phyloP scores from a whole-genome alignment of 2,888 invertebrate species.

The Luperina nickerlii region DNA sequence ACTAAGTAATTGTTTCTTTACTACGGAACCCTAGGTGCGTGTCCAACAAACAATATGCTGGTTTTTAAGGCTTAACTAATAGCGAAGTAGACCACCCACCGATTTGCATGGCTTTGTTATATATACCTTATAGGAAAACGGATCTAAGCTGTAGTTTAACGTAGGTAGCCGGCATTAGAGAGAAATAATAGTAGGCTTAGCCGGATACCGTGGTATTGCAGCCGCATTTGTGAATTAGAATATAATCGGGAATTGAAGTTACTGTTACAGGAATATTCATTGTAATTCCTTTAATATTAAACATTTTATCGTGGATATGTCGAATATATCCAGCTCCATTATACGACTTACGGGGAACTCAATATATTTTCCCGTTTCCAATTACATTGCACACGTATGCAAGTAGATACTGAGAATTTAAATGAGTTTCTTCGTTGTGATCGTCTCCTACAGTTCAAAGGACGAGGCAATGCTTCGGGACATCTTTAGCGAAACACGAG shows the following conservation, averaged over 20 bases:
- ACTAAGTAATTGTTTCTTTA: background rate
- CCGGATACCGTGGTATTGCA: conserved; percentile 12
- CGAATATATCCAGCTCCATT: conserved; percentile 7
- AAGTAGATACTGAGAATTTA: conserved; percentile 41
- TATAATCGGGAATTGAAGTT: conserved; percentile 22
- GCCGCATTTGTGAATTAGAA: conserved; percentile 21
- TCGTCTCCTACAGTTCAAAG: conserved; percentile 38
- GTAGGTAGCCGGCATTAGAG: conserved; percentile 21
- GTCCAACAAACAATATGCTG: conserved; percentile 12
- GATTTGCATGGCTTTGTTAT: conserved; percentile 52
- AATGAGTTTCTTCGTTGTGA: conserved; percentile 48
- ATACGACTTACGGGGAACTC: conserved; percentile 10
- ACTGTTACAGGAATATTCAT: conserved; percentile 21
- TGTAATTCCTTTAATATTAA: conserved; percentile 17
- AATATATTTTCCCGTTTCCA: conserved; percentile 45
- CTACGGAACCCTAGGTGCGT: conserved; percentile 7
- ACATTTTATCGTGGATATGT: background rate
- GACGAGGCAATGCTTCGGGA: conserved; percentile 22
- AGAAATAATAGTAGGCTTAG: conserved; percentile 43
- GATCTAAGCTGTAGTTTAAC: conserved; percentile 30
- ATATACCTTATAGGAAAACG: conserved; percentile 42
- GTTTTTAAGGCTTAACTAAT: conserved; percentile 42
- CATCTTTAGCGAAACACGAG: conserved; percentile 18
- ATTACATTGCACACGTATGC: conserved; percentile 49
- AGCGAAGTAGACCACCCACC: conserved; percentile 43